These are phyloP conservation scores for Epicauta chinensis DNA, from an alignment of 1,140 invertebrate genomes.

Conservation along the genomic window DNA sequence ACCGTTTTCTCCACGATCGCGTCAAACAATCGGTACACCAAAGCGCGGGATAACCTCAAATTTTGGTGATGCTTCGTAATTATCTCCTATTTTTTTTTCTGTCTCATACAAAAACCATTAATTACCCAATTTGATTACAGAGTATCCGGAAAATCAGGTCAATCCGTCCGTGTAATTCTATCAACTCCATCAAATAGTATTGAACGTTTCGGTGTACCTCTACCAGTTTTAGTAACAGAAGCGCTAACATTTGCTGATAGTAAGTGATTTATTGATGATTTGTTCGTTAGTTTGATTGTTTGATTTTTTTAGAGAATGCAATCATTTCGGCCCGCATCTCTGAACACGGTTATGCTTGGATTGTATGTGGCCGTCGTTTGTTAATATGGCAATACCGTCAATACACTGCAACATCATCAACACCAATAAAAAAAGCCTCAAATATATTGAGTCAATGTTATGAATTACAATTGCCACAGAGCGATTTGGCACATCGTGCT, in stretches of 20 bases:
- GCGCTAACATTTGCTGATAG: slow-evolving; percentile 73
- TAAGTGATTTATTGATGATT: slow-evolving; percentile 44
- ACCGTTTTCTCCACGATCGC: slow-evolving; percentile 47
- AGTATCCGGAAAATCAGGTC: slow-evolving; percentile 54
- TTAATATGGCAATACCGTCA: slow-evolving; percentile 81
- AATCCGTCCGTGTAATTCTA: slow-evolving; percentile 62
- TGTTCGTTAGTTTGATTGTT: not conserved
- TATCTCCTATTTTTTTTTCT: slow-evolving; percentile 9
- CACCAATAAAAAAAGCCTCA: slow-evolving; percentile 37
- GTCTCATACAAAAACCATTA: too few species aligned
- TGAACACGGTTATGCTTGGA: slow-evolving; percentile 59
- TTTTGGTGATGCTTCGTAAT: slow-evolving; percentile 42
- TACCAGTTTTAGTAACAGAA: slow-evolving; percentile 84
- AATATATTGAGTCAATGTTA: slow-evolving; percentile 56
- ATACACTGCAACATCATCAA: slow-evolving; percentile 38
- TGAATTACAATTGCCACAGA: slow-evolving; percentile 82
- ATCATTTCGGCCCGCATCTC: slow-evolving; percentile 49
- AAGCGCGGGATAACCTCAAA: slow-evolving; percentile 40
- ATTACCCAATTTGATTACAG: slow-evolving; percentile 48
- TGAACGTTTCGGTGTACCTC: slow-evolving; percentile 67
- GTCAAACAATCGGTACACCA: slow-evolving; percentile 42
- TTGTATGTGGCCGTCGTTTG: slow-evolving; percentile 77
- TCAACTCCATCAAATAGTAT: slow-evolving; percentile 61
- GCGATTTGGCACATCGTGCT: slow-evolving; percentile 87
- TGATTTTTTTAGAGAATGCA: slow-evolving; percentile 47